phyloP scores from a whole-genome alignment of 1,140 invertebrate genomes.

The Caenorhabditis latens region DNA sequence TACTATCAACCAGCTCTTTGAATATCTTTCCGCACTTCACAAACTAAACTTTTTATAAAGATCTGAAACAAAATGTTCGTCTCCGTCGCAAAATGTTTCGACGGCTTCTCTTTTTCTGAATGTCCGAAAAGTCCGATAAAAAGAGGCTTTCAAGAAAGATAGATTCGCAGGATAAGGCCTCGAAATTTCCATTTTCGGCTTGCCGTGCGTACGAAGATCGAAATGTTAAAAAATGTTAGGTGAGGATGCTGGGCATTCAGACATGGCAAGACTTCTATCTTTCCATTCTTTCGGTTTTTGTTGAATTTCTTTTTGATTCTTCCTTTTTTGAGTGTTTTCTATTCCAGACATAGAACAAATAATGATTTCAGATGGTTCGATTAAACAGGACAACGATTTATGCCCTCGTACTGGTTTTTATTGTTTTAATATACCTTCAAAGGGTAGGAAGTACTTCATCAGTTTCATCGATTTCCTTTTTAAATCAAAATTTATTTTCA shows the following conservation, averaged over 20 bases:
- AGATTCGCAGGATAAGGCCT: not conserved
- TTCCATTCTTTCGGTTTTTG: not conserved
- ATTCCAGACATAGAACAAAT: not conserved
- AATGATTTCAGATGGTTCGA: not conserved
- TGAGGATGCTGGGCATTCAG: no score
- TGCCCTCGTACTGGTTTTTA: not conserved
- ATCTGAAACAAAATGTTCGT: not conserved
- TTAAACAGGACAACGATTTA: not conserved
- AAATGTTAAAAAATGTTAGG: not conserved
- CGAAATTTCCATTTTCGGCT: no score
- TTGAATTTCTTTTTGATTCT: not conserved
- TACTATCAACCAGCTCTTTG: no score
- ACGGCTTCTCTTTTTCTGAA: not conserved
- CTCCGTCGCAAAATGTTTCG: not conserved
- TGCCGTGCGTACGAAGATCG: not conserved
- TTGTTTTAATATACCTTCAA: not conserved
- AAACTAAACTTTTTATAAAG: not conserved
- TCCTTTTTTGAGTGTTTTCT: not conserved
- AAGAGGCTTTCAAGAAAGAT: not conserved
- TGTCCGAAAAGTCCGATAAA: not conserved
- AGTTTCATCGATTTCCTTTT: not conserved
- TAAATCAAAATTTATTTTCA: not conserved
- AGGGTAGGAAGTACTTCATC: not conserved
- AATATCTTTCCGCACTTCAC: no score
- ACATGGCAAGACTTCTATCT: no score